Percentiles rank a stretch among this genome's conserved stretches.
Evolutionary conservation across 2,888 invertebrate species (phyloP).

Genomic region (Euplexia lucipara): DNA sequence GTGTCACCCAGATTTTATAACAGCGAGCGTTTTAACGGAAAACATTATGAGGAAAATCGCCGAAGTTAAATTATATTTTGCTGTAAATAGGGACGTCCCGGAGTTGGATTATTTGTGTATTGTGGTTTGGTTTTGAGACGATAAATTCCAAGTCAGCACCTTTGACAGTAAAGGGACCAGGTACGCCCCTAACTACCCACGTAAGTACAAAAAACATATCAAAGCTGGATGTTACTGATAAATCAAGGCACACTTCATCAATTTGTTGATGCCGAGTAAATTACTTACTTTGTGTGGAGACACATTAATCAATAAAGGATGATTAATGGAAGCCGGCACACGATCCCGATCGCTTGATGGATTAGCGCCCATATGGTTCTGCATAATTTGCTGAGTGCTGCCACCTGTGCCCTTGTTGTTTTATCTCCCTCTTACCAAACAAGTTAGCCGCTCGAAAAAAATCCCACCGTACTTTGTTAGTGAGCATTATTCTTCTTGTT

Average conservation of each 20-base stretch:
- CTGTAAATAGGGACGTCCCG: slow-evolving; percentile 9
- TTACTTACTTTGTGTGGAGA: slow-evolving; percentile 86
- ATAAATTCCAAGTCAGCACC: neutral
- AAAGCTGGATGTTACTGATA: slow-evolving; percentile 64
- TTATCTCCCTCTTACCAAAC: slow-evolving; percentile 66
- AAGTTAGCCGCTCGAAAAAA: slow-evolving; percentile 56
- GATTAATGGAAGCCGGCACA: slow-evolving; percentile 86
- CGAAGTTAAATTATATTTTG: slow-evolving; percentile 33
- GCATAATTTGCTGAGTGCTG: slow-evolving; percentile 87
- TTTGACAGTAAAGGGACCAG: neutral
- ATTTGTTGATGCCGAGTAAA: slow-evolving; percentile 79
- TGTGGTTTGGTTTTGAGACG: neutral
- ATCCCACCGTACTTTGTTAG: slow-evolving; percentile 44
- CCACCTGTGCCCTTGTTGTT: slow-evolving; percentile 84
- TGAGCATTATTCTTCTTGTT: slow-evolving; percentile 56
- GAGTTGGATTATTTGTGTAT: neutral
- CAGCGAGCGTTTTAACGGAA: slow-evolving; percentile 12
- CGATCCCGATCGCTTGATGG: slow-evolving; percentile 88
- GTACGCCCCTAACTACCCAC: neutral
- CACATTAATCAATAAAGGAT: slow-evolving; percentile 90
- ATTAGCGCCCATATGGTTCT: slow-evolving; percentile 89
- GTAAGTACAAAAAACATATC: slow-evolving; percentile 17
- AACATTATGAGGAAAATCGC: slow-evolving; percentile 27
- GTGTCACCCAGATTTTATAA: slow-evolving; percentile 42
- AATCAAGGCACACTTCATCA: slow-evolving; percentile 80